phyloP scores from a whole-genome alignment of 2,797 vertebrate species.

The Gobio occitaniae region DNA sequence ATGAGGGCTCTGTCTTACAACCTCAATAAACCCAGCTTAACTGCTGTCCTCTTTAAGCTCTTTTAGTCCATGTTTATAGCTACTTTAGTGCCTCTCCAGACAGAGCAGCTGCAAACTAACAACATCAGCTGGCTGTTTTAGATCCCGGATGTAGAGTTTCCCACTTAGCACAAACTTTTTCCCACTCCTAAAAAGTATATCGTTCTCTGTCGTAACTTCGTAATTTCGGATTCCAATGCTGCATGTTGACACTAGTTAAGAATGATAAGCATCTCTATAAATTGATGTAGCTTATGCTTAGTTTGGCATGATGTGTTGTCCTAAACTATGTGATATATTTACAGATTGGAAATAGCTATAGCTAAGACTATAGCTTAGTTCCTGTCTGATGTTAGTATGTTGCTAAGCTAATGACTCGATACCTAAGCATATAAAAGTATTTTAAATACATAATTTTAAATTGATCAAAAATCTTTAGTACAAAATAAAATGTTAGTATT shows the following conservation, averaged over 20 bases:
- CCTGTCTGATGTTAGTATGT: not conserved
- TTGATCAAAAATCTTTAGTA: not conserved
- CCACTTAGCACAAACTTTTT: slow-evolving; percentile 7
- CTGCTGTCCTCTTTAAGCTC: slow-evolving; percentile 23
- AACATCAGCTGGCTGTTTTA: slow-evolving; percentile 25
- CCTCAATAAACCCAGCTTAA: slow-evolving; percentile 32
- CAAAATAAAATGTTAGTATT: not conserved
- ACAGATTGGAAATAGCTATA: not conserved
- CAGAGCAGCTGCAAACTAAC: slow-evolving; percentile 23
- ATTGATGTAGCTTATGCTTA: not conserved
- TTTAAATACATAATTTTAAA: not conserved
- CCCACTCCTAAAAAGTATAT: not conserved
- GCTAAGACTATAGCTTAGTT: not conserved
- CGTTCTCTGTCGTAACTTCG: not conserved
- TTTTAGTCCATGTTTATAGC: slow-evolving; percentile 44
- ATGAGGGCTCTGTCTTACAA: not conserved
- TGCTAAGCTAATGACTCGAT: not conserved
- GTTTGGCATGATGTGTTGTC: too few relatives aligned
- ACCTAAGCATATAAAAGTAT: not conserved
- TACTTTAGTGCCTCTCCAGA: slow-evolving; percentile 13
- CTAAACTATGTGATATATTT: not conserved
- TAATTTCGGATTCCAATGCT: not conserved
- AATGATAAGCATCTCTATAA: not conserved
- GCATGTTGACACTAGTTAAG: slow-evolving; percentile 27
- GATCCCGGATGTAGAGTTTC: slow-evolving; percentile 22